Evolutionary conservation across 2,888 invertebrate species (phyloP), one percentile per base, ranked within the genome.

Genomic region (Drosophila trichaetosa): DNA sequence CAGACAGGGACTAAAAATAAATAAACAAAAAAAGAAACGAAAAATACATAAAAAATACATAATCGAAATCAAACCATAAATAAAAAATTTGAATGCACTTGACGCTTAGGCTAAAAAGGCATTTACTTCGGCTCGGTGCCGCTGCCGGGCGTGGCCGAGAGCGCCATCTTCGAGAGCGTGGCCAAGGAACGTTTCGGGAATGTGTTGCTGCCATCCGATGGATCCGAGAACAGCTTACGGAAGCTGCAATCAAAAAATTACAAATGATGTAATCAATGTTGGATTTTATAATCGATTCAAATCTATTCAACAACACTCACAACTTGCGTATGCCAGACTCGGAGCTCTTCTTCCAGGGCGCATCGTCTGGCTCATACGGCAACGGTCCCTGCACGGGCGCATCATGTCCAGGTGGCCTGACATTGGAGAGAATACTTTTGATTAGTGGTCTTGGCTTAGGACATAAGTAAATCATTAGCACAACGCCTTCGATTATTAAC

Each of bases 341-440:
- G 24, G 91, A 91, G 40, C 96, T 94, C 90, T 95, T 95, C 93
- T 97, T 97, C 97, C 98, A 98, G 0, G 98, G 98, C 69, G 99
- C 99, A 94, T 99, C 99, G 90, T 98, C 98, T 0, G 99, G 99
- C 93, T 99, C 99, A 62, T 96, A 96, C 33, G 99, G 99, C 86
- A 99, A 94, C 1, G 99, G 99, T 5, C 99, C 99, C 93, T 99
- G 98, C 0, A 99, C 99, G 2, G 98, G 97, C 18, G 97, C 96
- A 90, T 98, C 98, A 77, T 97, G 96, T 51, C 96, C 96, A 52
- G 87, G 91, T 46, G 94, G 94, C 87, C 94, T 92, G 58, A 0
- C 33, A 63, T 29, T 29, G 1, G 16, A 46, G 16, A 24, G 16
- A 24, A 24, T 24, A 24, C 46, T 0, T 24, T 24, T 24, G 16